phyloP scores from a whole-genome alignment of 2,797 vertebrate species.

The Champsocephalus esox region DNA sequence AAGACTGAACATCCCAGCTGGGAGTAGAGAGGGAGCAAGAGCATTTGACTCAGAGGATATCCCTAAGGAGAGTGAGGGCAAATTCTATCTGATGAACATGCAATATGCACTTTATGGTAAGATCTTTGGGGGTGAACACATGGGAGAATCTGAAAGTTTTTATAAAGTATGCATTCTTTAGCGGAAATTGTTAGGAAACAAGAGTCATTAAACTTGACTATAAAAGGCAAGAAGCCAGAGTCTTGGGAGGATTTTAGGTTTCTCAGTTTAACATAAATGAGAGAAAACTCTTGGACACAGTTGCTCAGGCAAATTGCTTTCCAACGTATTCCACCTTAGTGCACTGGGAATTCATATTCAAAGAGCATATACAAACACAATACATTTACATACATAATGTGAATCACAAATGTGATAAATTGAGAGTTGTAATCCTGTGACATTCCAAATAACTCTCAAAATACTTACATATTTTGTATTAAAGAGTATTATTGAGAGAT shows the following conservation, averaged over 20 bases:
- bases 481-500: not conserved
- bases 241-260: not conserved
- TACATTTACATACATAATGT: not conserved
- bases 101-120: conserved; percentile 51
- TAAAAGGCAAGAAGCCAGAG: conserved; percentile 16
- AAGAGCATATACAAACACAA: not conserved
- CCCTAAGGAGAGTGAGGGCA: conserved; percentile 38
- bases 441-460: not conserved
- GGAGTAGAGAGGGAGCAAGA: conserved; percentile 8
- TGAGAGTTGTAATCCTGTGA: not conserved
- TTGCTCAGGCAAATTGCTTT: not conserved
- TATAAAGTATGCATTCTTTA: conserved; percentile 26
- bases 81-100: conserved; percentile 59
- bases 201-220: conserved; percentile 45
- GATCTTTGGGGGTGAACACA: conserved; percentile 35
- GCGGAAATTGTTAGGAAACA: conserved; percentile 29
- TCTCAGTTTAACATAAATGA: conserved; percentile 16
- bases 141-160: conserved; percentile 18
- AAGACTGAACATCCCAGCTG: conserved; percentile 30
- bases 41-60: conserved; percentile 44
- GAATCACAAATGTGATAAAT: not conserved
- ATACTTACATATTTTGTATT: not conserved
- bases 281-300: conserved; percentile 2
- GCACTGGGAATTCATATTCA: not conserved
- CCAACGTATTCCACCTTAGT: not conserved